Evolutionary conservation across 2,888 invertebrate species (phyloP).

Genomic region (Ashinkailepas kermadecensis): DNA sequence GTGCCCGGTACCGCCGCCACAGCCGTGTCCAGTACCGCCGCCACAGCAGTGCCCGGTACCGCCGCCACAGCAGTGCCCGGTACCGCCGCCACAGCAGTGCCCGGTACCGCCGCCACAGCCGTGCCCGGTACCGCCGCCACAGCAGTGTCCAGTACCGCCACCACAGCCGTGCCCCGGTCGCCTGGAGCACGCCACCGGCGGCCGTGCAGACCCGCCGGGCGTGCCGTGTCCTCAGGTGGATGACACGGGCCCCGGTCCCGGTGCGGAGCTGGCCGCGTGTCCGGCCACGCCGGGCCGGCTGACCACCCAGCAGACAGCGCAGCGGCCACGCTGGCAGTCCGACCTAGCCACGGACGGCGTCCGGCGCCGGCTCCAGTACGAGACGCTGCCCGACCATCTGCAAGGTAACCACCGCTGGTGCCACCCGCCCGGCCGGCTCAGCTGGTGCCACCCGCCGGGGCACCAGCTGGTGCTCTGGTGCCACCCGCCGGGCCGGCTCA

Average conservation of each 20-base stretch:
- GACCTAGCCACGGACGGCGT: neutral
- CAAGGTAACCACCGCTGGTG: neutral
- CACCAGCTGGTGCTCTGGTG: no score
- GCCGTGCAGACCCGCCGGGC: neutral
- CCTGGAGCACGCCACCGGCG: neutral
- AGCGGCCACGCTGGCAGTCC: neutral
- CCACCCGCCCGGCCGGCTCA: no score
- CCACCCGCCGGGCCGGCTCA: no score
- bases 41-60: no score
- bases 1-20: neutral
- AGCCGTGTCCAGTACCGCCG: neutral
- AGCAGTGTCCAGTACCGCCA: neutral
- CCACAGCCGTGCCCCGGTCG: no score
- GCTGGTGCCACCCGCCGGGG: no score
- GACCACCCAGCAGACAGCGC: neutral
- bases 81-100: no score
- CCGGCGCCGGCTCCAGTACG: neutral
- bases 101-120: no score
- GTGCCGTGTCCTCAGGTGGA: slow-evolving; percentile 10
- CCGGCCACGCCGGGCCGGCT: neutral
- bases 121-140: neutral
- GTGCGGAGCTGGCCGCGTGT: neutral
- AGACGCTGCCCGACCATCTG: slow-evolving; percentile 6
- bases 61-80: no score
- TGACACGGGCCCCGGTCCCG: neutral